phyloP scores from a whole-genome alignment of 2,888 invertebrate species.

The Quadriops clusia region DNA sequence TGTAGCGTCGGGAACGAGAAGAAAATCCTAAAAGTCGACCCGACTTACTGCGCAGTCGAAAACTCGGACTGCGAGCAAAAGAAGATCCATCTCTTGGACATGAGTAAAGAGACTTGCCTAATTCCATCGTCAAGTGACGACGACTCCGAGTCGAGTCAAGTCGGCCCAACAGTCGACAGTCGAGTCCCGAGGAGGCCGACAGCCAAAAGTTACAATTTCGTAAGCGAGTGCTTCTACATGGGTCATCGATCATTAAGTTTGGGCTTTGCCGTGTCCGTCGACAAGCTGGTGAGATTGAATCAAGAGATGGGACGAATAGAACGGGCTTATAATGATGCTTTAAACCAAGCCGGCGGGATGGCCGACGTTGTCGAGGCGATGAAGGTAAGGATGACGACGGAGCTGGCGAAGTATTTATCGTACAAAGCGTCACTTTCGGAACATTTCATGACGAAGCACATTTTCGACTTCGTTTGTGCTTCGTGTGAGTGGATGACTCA shows the following conservation, averaged over 20 bases:
- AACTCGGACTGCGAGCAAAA: constrained; percentile 47
- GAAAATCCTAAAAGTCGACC: constrained; percentile 78
- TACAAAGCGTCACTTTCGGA: constrained; percentile 66
- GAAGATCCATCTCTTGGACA: constrained; percentile 57
- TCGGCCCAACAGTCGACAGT: no score
- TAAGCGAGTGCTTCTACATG: constrained; percentile 85
- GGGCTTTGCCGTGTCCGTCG: constrained; percentile 56
- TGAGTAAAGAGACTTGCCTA: constrained; percentile 68
- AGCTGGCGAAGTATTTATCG: constrained; percentile 56
- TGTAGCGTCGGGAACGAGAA: constrained; percentile 43
- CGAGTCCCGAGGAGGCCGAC: constrained; percentile 39
- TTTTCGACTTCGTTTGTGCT: constrained; percentile 67
- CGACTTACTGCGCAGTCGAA: constrained; percentile 69
- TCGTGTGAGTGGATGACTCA: constrained; percentile 79
- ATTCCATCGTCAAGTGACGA: constrained; percentile 52
- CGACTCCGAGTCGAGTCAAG: constrained; percentile 33
- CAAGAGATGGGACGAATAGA: constrained; percentile 64
- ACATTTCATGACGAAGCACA: constrained; percentile 55
- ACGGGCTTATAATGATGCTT: constrained; percentile 57
- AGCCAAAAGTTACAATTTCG: constrained; percentile 59
- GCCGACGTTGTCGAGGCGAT: constrained; percentile 47
- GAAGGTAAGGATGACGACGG: constrained; percentile 48
- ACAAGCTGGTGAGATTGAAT: constrained; percentile 52
- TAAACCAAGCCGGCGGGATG: constrained; percentile 41
- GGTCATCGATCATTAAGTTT: constrained; percentile 79